Conservation (phyloP, 2,888 invertebrate species). For the Cantharis nigra region DNA sequence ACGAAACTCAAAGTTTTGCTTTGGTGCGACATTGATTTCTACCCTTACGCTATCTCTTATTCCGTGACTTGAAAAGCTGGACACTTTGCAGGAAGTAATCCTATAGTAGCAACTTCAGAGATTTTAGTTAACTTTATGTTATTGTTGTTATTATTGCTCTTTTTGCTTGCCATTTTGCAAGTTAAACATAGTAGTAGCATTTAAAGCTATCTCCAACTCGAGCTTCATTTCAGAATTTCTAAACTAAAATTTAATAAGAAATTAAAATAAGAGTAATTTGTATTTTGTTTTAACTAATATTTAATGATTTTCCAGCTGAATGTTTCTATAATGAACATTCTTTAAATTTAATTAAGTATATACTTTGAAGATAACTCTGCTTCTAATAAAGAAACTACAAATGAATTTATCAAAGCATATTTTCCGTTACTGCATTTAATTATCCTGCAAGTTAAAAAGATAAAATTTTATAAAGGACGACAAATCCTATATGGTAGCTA, state of each 20-base stretch:
- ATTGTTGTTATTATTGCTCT: not conserved
- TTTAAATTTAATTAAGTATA: not conserved
- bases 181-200: not conserved
- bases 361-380: not conserved
- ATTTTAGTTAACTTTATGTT: not conserved
- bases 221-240: not conserved
- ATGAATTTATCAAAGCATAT: not conserved
- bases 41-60: not conserved
- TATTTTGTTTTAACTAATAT: not conserved
- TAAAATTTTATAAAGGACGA: not conserved
- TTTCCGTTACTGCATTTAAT: not conserved
- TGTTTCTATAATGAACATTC: not conserved
- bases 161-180: not conserved
- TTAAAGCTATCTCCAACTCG: not conserved
- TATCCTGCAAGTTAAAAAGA: not conserved
- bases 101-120: not conserved
- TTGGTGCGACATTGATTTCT: not conserved
- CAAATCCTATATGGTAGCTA: not conserved
- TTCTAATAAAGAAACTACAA: not conserved
- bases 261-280: not conserved
- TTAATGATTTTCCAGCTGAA: not conserved
- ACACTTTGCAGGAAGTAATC: not conserved
- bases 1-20: not conserved
- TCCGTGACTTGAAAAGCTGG: not conserved
- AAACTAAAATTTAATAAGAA: not conserved